A percentile compares a stretch with the other conserved stretches of the same genome.
phyloP scores from a whole-genome alignment of 2,888 invertebrate species.

The Eurytoma californica region DNA sequence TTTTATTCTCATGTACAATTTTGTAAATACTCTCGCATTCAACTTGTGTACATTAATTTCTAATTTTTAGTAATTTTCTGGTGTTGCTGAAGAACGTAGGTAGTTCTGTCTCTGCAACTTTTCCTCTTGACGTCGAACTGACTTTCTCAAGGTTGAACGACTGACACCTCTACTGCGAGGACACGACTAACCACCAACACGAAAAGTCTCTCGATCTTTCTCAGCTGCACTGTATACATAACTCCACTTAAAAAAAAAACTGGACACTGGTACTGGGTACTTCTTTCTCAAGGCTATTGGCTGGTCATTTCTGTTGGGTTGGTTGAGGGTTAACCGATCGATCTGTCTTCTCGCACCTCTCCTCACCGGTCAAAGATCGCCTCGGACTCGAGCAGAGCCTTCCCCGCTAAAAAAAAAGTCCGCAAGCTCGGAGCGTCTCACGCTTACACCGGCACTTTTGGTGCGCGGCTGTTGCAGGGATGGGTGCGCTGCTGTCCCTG shows the following conservation, averaged over 20 bases:
- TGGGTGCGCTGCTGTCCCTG: slow-evolving; percentile 71
- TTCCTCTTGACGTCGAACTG: slow-evolving; percentile 13
- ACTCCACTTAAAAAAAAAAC: slow-evolving; percentile 17
- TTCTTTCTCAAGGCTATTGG: slow-evolving; percentile 68
- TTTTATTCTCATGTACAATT: slow-evolving; percentile 32
- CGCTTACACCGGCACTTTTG: slow-evolving; percentile 29
- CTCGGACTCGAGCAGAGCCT: not conserved
- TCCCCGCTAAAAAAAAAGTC: not conserved
- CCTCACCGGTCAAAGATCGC: slow-evolving; percentile 5
- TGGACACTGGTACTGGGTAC: slow-evolving; percentile 60
- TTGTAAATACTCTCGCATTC: slow-evolving; percentile 29
- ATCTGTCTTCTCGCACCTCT: slow-evolving; percentile 12
- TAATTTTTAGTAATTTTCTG: slow-evolving; percentile 18
- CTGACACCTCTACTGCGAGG: too few relatives aligned
- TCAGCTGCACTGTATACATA: slow-evolving; percentile 1
- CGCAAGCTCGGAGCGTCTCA: slow-evolving; percentile 16
- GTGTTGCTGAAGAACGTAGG: slow-evolving; percentile 20
- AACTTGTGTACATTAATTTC: not conserved
- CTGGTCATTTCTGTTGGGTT: slow-evolving; percentile 73
- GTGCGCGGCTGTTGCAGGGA: slow-evolving; percentile 70
- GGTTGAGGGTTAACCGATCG: slow-evolving; percentile 68
- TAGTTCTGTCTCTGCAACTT: slow-evolving; percentile 33
- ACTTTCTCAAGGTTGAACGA: slow-evolving; percentile 9
- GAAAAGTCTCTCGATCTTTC: slow-evolving; percentile 20
- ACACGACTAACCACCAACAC: not conserved